Evolutionary conservation across 2,888 invertebrate genomes (phyloP).

Genomic region (Dicranocentrus wangi): DNA sequence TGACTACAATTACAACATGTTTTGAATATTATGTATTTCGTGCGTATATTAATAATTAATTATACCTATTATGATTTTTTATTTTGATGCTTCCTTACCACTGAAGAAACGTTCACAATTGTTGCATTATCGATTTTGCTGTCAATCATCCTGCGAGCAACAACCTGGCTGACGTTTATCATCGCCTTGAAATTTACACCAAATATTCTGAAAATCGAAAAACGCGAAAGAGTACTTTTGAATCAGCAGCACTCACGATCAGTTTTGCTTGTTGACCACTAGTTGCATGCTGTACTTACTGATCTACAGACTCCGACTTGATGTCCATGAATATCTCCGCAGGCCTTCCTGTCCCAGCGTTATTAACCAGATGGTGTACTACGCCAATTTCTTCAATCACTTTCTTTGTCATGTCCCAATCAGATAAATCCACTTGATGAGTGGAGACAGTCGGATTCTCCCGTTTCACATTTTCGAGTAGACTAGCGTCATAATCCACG

Average conservation of each 20-base stretch:
- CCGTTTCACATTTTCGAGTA: constrained; percentile 17
- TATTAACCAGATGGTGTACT: constrained; percentile 47
- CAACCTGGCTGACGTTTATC: constrained; percentile 49
- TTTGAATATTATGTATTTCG: too few relatives aligned
- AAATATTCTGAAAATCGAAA: constrained; percentile 42
- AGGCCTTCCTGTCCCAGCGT: constrained; percentile 54
- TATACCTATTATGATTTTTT: background rate
- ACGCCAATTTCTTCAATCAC: constrained; percentile 12
- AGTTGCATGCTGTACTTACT: constrained; percentile 41
- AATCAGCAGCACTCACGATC: background rate
- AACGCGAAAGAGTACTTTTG: background rate
- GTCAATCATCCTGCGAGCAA: constrained; percentile 50
- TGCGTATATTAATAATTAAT: too few relatives aligned
- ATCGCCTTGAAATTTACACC: constrained; percentile 56
- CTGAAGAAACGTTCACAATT: constrained; percentile 54
- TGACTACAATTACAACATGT: constrained; percentile 31
- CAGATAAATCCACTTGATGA: constrained; percentile 27
- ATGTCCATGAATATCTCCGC: constrained; percentile 49
- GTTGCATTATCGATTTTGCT: constrained; percentile 48
- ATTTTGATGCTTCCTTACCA: constrained; percentile 19
- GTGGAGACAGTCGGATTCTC: constrained; percentile 24
- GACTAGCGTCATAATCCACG: constrained; percentile 24
- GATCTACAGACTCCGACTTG: constrained; percentile 39
- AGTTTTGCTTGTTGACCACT: too few relatives aligned
- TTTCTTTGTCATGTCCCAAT: constrained; percentile 41